Conservation (phyloP, 2,113 vertebrate species). For the Cariama cristata region DNA sequence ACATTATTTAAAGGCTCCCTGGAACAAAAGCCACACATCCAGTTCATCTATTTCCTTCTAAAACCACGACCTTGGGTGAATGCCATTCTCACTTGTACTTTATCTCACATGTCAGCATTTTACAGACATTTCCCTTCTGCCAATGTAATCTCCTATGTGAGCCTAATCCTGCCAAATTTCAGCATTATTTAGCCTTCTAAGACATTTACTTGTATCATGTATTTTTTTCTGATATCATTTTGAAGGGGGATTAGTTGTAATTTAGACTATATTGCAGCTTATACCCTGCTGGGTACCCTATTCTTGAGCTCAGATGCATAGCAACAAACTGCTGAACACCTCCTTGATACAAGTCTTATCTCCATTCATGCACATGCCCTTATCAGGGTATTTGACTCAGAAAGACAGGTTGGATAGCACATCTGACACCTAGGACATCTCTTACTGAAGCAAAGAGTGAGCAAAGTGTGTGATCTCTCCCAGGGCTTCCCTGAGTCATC, state of each 20-base stretch:
- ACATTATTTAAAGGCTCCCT: conserved; percentile 3
- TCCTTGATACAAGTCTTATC: not conserved
- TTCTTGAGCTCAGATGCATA: not conserved
- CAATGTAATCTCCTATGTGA: not conserved
- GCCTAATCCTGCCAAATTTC: not conserved
- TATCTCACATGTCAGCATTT: not conserved
- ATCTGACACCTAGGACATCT: not conserved
- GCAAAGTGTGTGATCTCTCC: not conserved
- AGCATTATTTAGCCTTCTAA: not conserved
- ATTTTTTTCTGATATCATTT: not conserved
- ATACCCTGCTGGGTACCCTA: not conserved
- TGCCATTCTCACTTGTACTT: not conserved
- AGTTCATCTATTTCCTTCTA: conserved; percentile 14
- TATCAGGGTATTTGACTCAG: not conserved
- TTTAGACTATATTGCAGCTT: not conserved
- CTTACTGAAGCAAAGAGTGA: not conserved
- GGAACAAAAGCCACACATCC: not conserved
- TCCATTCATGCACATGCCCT: not conserved
- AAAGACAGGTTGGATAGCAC: not conserved
- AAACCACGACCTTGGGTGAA: not conserved
- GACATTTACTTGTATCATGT: not conserved
- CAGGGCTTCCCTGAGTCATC: not conserved
- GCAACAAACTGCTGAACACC: not conserved
- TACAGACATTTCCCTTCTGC: not conserved
- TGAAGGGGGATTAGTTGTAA: not conserved